Percentiles rank a stretch among this genome's conserved stretches.
Evolutionary conservation across 2,888 invertebrate species (phyloP).

Genomic region (Tortrix viridana): DNA sequence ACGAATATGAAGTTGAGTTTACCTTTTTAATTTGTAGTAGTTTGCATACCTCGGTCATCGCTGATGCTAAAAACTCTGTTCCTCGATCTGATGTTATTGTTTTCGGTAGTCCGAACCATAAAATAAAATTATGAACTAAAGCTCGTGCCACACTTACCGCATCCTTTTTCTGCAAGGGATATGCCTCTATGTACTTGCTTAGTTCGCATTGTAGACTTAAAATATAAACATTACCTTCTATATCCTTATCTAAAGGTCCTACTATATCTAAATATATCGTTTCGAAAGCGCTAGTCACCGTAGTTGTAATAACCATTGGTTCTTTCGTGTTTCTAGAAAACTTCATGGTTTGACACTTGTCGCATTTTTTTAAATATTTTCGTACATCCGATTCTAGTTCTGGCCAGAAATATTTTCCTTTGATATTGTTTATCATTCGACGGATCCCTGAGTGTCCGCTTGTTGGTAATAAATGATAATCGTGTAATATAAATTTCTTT

Average conservation of each 20-base stretch:
- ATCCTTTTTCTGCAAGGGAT: conserved; percentile 17
- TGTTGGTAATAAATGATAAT: neutral
- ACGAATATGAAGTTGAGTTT: conserved; percentile 10
- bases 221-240: neutral
- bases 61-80: conserved; percentile 31
- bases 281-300: neutral
- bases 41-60: conserved; percentile 4
- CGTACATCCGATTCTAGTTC: neutral
- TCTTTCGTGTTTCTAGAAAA: neutral
- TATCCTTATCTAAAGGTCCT: conserved; percentile 7
- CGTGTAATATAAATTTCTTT: neutral
- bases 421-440: neutral
- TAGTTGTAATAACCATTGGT: neutral
- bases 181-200: conserved; percentile 10
- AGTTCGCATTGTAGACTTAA: conserved; percentile 12
- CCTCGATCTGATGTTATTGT: conserved; percentile 36
- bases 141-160: conserved; percentile 27
- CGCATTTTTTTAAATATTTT: neutral
- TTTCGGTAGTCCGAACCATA: conserved; percentile 35
- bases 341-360: neutral
- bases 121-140: conserved; percentile 38
- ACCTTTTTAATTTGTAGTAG: neutral
- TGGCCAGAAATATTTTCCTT: neutral
- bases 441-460: no score
- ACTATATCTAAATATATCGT: conserved; percentile 16